Evolutionary conservation across 2,113 vertebrate genomes (phyloP).

Genomic region (Tychaedon coryphoeus): DNA sequence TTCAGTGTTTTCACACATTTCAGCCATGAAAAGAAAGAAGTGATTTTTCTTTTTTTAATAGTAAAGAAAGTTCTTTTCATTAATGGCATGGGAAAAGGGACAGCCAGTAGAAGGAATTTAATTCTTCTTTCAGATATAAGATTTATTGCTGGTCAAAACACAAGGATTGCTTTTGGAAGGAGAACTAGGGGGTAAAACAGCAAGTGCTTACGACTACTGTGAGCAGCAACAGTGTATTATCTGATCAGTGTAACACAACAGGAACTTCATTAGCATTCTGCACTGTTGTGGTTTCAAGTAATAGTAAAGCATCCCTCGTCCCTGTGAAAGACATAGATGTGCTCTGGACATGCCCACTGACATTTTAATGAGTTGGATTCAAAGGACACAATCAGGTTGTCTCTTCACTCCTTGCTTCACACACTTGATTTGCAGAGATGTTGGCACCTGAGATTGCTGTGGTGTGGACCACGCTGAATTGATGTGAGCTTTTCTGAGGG

Average conservation of each 20-base stretch:
- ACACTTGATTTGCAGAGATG: background rate
- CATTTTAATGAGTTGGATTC: background rate
- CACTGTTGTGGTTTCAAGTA: slow-evolving; percentile 37
- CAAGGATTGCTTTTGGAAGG: background rate
- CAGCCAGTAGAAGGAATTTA: background rate
- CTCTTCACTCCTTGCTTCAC: background rate
- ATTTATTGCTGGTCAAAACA: background rate
- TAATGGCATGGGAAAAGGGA: background rate
- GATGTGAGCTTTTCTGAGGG: background rate
- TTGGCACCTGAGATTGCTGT: accelerated
- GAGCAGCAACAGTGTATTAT: slow-evolving; percentile 18
- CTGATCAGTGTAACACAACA: slow-evolving; percentile 50
- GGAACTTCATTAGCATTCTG: slow-evolving; percentile 49
- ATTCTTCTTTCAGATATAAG: background rate
- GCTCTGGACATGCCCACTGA: background rate
- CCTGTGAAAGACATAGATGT: background rate
- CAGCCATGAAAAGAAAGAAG: background rate
- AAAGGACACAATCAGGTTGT: background rate
- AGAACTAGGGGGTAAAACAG: background rate
- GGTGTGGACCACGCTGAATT: accelerated
- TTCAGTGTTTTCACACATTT: background rate
- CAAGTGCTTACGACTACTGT: background rate
- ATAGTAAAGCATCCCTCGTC: background rate
- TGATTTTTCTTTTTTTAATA: background rate
- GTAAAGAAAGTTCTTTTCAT: background rate